Conservation (phyloP, 2,113 vertebrate species). For the Bothrops jararaca region DNA sequence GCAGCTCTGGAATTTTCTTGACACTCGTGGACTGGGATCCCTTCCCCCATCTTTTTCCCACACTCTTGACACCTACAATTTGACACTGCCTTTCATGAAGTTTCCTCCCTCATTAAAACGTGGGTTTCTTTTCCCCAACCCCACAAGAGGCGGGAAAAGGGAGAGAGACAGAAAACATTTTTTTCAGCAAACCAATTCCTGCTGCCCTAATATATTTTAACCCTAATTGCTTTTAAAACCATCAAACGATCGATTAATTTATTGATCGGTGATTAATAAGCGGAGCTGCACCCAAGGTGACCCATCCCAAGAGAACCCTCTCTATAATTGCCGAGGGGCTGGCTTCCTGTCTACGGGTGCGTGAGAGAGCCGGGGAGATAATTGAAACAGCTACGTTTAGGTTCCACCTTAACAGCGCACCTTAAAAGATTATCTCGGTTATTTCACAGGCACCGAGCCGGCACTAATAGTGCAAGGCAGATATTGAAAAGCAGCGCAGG, state of each 20-base stretch:
- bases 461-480: slow-evolving; percentile 99
- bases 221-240: slow-evolving; percentile 56
- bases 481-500: slow-evolving; percentile 99
- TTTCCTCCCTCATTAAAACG: background rate
- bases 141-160: background rate
- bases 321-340: slow-evolving; percentile 49
- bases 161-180: slow-evolving; percentile 37
- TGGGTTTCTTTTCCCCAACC: background rate
- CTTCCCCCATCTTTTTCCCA: slow-evolving; percentile 20
- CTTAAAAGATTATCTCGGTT: slow-evolving; percentile 99
- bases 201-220: slow-evolving; percentile 61
- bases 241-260: background rate
- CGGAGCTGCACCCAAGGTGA: slow-evolving; percentile 59
- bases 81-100: background rate
- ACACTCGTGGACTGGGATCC: slow-evolving; percentile 38
- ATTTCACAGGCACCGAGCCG: slow-evolving; percentile 99
- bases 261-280: slow-evolving; percentile 25
- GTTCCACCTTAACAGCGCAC: slow-evolving; percentile 99
- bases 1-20: slow-evolving; percentile 26
- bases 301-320: slow-evolving; percentile 31
- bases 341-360: background rate
- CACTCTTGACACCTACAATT: background rate
- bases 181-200: slow-evolving; percentile 56
- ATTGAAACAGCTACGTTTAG: slow-evolving; percentile 78
- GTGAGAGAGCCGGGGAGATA: slow-evolving; percentile 61